A percentile compares a stretch with the other conserved stretches of the same genome.
These are phyloP conservation scores for Cebidichthys violaceus DNA, from an alignment of 2,113 vertebrate genomes.

Conservation along the genomic window DNA sequence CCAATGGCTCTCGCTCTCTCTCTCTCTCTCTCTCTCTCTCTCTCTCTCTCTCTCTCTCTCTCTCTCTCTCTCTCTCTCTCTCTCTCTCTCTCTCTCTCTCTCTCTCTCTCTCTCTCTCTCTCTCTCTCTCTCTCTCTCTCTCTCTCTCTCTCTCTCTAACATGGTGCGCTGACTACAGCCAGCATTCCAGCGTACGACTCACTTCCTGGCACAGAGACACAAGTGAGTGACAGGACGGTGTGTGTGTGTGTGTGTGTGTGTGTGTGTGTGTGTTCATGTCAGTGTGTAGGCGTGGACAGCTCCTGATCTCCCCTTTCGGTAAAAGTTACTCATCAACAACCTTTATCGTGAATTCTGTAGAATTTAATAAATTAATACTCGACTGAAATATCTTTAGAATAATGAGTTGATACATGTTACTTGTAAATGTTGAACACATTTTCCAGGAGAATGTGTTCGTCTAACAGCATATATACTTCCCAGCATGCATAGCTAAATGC, in stretches of 20 bases:
- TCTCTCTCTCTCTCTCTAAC: slow-evolving; percentile 33
- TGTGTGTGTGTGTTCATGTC: slow-evolving; percentile 13
- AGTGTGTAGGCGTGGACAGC: background rate
- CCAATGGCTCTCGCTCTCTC: slow-evolving; percentile 66
- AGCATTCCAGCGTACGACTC: slow-evolving; percentile 78
- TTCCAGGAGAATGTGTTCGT: too few relatives aligned
- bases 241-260: slow-evolving; percentile 36
- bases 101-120: slow-evolving; percentile 53
- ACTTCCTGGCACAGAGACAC: slow-evolving; percentile 78
- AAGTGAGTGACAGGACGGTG: slow-evolving; percentile 32
- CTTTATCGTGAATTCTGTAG: background rate
- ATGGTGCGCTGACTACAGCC: slow-evolving; percentile 64
- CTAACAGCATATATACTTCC: background rate
- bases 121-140: slow-evolving; percentile 19
- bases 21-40: slow-evolving; percentile 46
- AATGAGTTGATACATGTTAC: background rate
- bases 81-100: slow-evolving; percentile 43
- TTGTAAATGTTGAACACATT: background rate
- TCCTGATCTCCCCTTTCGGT: background rate
- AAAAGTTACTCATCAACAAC: slow-evolving; percentile 25
- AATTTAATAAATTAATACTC: background rate
- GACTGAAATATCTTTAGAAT: background rate
- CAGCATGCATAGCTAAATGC: too few relatives aligned
- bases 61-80: slow-evolving; percentile 43
- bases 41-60: slow-evolving; percentile 22